Conservation (phyloP, 2,113 vertebrate species). For the Caretta caretta region DNA sequence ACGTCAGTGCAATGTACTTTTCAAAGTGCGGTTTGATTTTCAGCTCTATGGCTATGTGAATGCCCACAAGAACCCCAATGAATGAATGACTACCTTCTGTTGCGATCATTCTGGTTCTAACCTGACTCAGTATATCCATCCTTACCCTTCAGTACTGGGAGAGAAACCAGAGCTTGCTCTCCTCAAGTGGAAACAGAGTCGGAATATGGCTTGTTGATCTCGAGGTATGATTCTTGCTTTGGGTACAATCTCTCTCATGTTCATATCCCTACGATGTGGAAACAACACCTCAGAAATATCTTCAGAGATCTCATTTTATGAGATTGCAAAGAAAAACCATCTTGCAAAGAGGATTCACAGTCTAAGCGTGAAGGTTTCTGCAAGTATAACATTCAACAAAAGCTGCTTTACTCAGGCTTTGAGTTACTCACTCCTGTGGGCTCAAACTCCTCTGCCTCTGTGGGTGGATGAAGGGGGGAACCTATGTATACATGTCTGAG, state of each 20-base stretch:
- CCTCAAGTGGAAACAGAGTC: background rate
- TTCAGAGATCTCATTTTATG: background rate
- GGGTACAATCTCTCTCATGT: background rate
- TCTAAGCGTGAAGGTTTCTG: background rate
- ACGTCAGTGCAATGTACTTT: background rate
- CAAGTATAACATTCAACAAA: background rate
- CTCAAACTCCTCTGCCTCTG: background rate
- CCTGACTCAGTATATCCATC: background rate
- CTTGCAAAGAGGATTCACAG: background rate
- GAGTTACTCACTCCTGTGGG: background rate
- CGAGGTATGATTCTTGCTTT: background rate
- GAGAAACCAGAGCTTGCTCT: background rate
- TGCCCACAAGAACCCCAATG: background rate
- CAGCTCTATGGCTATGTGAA: background rate
- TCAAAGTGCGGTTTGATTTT: background rate
- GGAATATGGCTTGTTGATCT: background rate
- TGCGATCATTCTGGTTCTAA: background rate
- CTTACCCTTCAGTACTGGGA: background rate
- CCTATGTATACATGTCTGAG: background rate
- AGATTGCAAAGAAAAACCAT: background rate
- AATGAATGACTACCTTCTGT: rapidly evolving
- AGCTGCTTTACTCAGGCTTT: background rate
- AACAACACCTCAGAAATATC: background rate
- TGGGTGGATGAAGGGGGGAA: background rate
- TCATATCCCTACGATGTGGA: background rate